Conservation (phyloP, 2,797 vertebrate species). For the Protosalanx chinensis region DNA sequence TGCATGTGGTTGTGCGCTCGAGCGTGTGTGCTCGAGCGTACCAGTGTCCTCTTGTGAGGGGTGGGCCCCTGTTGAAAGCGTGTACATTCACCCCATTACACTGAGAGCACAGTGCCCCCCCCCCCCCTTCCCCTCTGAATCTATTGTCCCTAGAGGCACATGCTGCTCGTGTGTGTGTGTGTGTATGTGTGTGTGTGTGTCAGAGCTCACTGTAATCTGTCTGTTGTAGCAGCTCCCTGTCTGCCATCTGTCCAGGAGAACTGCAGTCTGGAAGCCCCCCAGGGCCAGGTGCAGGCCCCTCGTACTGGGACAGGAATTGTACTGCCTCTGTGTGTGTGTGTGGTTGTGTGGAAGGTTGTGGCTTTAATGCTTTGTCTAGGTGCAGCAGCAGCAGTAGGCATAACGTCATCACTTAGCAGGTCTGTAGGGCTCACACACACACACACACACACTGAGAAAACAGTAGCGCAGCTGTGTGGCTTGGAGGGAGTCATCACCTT, state of each 20-base stretch:
- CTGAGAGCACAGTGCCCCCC: conserved; percentile 8
- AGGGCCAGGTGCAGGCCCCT: conserved; percentile 35
- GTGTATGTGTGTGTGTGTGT: conserved; percentile 9
- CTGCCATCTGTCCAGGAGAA: conserved; percentile 51
- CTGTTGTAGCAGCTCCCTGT: conserved; percentile 17
- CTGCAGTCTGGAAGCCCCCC: conserved; percentile 19
- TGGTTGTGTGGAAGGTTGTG: neutral
- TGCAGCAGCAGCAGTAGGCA: conserved; percentile 2
- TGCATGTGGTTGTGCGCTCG: neutral
- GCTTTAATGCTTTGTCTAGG: neutral
- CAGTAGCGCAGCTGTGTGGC: conserved; percentile 15
- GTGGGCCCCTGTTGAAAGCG: neutral
- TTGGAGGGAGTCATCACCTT: too few species aligned
- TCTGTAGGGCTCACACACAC: neutral
- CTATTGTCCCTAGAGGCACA: conserved; percentile 38
- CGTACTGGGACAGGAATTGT: conserved; percentile 22
- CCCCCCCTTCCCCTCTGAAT: conserved; percentile 9
- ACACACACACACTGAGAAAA: conserved; percentile 21
- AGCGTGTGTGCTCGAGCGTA: conserved; percentile 3
- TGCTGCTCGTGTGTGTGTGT: conserved; percentile 22
- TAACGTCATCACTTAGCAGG: conserved; percentile 2
- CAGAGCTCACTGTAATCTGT: conserved; percentile 23
- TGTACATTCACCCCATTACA: conserved; percentile 9
- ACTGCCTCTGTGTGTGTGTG: neutral
- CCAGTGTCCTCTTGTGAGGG: neutral